phyloP scores from a whole-genome alignment of 2,113 vertebrate genomes.

The Aspiorhynchus laticeps region DNA sequence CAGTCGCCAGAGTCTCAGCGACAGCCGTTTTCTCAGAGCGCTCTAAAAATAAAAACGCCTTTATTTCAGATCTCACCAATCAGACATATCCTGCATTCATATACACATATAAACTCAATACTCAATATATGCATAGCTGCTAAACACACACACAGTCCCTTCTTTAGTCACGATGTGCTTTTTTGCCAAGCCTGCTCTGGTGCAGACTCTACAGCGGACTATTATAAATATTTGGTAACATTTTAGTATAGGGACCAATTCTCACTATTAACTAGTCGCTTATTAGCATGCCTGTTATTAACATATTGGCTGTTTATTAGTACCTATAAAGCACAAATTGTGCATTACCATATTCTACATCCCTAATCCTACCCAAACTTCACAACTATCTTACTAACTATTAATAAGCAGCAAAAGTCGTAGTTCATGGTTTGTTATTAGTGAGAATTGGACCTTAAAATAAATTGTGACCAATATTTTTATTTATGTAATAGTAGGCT shows the following conservation, averaged over 20 bases:
- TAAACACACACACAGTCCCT: neutral
- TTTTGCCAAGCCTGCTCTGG: neutral
- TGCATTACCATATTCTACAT: too few species aligned
- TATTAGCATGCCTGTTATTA: too few species aligned
- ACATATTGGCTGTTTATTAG: too few species aligned
- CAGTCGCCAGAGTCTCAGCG: constrained; percentile 31
- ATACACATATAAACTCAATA: neutral
- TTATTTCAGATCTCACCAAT: constrained; percentile 39
- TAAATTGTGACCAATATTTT: too few species aligned
- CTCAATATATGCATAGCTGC: neutral
- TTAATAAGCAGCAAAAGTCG: too few species aligned
- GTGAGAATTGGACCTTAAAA: too few species aligned
- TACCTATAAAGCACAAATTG: too few species aligned
- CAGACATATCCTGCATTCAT: neutral
- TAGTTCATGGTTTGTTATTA: too few species aligned
- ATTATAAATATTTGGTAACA: neutral
- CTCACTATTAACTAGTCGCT: too few species aligned
- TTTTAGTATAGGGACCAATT: too few species aligned
- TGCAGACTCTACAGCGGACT: neutral
- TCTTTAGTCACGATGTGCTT: neutral
- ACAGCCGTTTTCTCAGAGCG: constrained; percentile 44
- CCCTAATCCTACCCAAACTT: too few species aligned
- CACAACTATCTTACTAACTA: too few species aligned
- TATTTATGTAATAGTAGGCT: neutral
- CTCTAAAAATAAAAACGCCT: constrained; percentile 54